These are phyloP conservation scores for Bos javanicus DNA, from an alignment of 2,113 vertebrate species.

Conservation along the genomic window DNA sequence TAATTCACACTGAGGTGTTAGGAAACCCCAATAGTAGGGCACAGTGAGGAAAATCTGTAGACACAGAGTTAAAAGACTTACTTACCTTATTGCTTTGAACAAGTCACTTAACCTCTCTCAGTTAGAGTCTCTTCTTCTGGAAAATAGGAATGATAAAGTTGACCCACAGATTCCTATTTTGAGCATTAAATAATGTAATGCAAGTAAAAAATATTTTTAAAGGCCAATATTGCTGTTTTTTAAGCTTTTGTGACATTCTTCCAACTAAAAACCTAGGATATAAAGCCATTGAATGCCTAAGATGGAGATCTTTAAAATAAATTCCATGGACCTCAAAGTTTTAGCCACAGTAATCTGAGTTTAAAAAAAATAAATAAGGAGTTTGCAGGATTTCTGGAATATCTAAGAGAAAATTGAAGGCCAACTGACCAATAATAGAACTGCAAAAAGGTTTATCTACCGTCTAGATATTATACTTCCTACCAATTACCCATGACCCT, in stretches of 20 bases:
- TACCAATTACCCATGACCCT: constrained; percentile 16
- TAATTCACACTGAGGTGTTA: constrained; percentile 46
- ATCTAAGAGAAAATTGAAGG: constrained; percentile 14
- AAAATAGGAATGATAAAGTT: constrained; percentile 12
- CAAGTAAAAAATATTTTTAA: constrained; percentile 4
- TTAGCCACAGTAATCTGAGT: not conserved
- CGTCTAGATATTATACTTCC: constrained; percentile 5
- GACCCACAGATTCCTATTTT: not conserved
- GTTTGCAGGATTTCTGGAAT: not conserved
- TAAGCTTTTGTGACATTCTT: not conserved
- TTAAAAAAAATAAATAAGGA: not conserved
- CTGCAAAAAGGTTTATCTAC: not conserved
- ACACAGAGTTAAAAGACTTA: constrained; percentile 38
- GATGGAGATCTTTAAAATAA: not conserved
- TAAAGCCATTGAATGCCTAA: not conserved
- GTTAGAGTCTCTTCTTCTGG: constrained; percentile 13
- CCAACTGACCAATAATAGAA: constrained; percentile 25
- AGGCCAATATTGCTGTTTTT: not conserved
- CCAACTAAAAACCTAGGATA: not conserved
- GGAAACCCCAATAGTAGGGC: not conserved
- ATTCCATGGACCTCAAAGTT: not conserved
- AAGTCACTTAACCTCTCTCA: constrained; percentile 22
- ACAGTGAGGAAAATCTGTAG: constrained; percentile 12
- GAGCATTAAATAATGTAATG: constrained; percentile 7
- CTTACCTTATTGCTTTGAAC: constrained; percentile 19